These are phyloP conservation scores for Parnassius smintheus DNA, from an alignment of 2,888 invertebrate species.

Conservation along the genomic window DNA sequence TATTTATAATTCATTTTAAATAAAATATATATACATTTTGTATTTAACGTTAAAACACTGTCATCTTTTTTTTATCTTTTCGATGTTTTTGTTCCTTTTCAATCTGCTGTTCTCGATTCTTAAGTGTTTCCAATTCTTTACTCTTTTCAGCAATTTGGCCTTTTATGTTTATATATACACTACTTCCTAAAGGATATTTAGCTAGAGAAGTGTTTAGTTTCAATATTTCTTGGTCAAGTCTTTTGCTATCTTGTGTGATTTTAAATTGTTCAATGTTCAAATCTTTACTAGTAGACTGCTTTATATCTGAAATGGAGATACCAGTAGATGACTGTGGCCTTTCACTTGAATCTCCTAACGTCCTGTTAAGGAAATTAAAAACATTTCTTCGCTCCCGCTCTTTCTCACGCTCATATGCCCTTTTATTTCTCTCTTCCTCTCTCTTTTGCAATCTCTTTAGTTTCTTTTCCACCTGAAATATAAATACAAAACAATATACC, in stretches of 20 bases:
- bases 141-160: constrained; percentile 82
- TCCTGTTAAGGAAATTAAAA: constrained; percentile 88
- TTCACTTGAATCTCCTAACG: constrained; percentile 68
- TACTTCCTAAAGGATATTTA: constrained; percentile 82
- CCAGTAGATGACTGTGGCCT: constrained; percentile 31
- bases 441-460: constrained; percentile 83
- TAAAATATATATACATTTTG: neutral
- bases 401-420: constrained; percentile 83
- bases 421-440: constrained; percentile 82
- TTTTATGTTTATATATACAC: constrained; percentile 82
- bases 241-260: constrained; percentile 86
- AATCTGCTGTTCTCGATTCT: constrained; percentile 83
- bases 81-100: constrained; percentile 86
- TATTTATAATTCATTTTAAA: constrained; percentile 3
- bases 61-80: constrained; percentile 87
- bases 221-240: constrained; percentile 84
- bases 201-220: constrained; percentile 84
- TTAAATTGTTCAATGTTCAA: constrained; percentile 88
- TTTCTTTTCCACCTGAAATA: constrained; percentile 82
- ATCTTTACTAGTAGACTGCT: constrained; percentile 82
- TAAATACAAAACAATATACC: constrained; percentile 11
- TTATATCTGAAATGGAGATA: constrained; percentile 52
- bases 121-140: constrained; percentile 81
- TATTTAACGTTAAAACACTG: constrained; percentile 82
- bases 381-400: constrained; percentile 84